These are phyloP conservation scores for Trissolcus japonicus DNA, from an alignment of 2,888 invertebrate genomes.

Conservation along the genomic window DNA sequence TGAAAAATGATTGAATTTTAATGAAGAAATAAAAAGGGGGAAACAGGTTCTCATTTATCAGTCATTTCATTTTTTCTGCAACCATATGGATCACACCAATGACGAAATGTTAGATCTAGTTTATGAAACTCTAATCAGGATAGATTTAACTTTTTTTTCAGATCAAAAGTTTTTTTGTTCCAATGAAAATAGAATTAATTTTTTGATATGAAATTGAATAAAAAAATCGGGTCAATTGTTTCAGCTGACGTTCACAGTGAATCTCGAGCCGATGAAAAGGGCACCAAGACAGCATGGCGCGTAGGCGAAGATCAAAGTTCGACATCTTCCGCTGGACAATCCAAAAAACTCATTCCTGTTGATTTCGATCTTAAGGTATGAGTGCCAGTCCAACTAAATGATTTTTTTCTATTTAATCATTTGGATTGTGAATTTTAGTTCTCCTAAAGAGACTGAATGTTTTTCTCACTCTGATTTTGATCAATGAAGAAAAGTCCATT, in stretches of 20 bases:
- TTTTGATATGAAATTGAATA: too few relatives aligned
- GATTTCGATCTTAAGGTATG: constrained; percentile 71
- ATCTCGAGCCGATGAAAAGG: constrained; percentile 26
- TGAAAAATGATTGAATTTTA: too few relatives aligned
- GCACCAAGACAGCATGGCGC: constrained; percentile 43
- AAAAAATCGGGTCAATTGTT: constrained; percentile 7
- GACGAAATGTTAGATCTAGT: background rate
- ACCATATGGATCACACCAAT: constrained; percentile 4
- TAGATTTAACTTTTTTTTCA: too few relatives aligned
- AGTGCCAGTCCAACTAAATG: too few relatives aligned
- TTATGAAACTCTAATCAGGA: too few relatives aligned
- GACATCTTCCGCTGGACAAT: constrained; percentile 26
- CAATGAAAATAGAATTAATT: too few relatives aligned
- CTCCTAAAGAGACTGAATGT: background rate
- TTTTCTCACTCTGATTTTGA: background rate
- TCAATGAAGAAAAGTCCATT: background rate
- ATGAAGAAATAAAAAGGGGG: too few relatives aligned
- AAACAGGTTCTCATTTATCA: too few relatives aligned
- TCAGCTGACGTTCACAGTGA: constrained; percentile 46
- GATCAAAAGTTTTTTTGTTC: too few relatives aligned
- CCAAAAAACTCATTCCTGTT: constrained; percentile 71
- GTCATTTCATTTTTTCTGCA: too few relatives aligned
- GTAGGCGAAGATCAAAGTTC: constrained; percentile 20
- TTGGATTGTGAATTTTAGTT: too few relatives aligned
- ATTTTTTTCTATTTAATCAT: too few relatives aligned